Evolutionary conservation across 92 coral and sea anemone species (phyloP), one percentile per base, ranked within the genome.

Genomic region (Muricea muricata): DNA sequence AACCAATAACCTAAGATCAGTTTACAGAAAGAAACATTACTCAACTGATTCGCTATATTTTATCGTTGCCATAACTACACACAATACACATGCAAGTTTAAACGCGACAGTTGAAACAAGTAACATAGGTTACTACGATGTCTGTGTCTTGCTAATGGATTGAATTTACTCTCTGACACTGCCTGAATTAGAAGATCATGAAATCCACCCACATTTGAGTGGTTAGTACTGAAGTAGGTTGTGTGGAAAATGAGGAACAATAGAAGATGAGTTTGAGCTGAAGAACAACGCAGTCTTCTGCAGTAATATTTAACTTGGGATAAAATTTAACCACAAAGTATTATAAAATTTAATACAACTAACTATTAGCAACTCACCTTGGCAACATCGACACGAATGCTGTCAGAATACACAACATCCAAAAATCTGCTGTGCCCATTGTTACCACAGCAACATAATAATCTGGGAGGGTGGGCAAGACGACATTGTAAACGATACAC

Each of bases 351-450:
- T n/a, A n/a, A n/a, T n/a, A n/a, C n/a, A n/a, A n/a, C n/a, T n/a
- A n/a, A n/a, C n/a, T n/a, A n/a, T n/a, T n/a, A n/a, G n/a, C 47
- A 14, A 55, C 84, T 60, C 65, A 96, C 99, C 99, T 96, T 79
- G 99, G 99, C 66, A 96, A 81, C 66, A 93, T 90, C 13, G 99
- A 92, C 24, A 84, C 63, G 4, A 93, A 88, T 32, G 99, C 61
- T 66, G 93, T 91, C 65, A 96, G 66, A 42, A 85, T 90, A 48
- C 99, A 96, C 77, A 96, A 85, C 11, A 91, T 45, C 99, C 99
- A 96, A 89, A 96, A 96, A 35, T 96, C 96, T 67, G 79, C 71
- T 47, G 94, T 92, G 61, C 91, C 94, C 91, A 96, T 88, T 81
- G 99, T 92, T 29, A 74, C 93, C 25, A 93, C 60, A 13, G 99